These are phyloP conservation scores for Mactromeris polynyma DNA, from an alignment of 2,888 invertebrate species.

Conservation along the genomic window DNA sequence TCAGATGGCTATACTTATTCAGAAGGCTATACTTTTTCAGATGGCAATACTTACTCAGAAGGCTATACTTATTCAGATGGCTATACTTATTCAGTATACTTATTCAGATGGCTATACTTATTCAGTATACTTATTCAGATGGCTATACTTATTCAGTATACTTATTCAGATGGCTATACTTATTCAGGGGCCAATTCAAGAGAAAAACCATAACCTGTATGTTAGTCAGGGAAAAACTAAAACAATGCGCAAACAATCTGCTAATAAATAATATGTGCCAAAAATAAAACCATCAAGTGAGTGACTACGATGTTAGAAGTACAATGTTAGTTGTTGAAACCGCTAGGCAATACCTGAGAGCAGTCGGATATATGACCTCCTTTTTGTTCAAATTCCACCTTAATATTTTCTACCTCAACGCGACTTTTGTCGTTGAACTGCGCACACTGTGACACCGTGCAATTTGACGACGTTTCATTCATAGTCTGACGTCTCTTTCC, in stretches of 20 bases:
- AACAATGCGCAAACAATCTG: neutral
- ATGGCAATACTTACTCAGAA: too few relatives aligned
- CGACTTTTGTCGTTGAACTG: constrained; percentile 67
- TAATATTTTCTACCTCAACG: constrained; percentile 78
- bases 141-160: too few relatives aligned
- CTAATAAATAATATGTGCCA: neutral
- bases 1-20: too few relatives aligned
- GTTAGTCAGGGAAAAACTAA: neutral
- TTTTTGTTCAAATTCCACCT: constrained; percentile 77
- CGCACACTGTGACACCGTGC: constrained; percentile 71
- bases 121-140: too few relatives aligned
- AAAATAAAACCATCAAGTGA: neutral
- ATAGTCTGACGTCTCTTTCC: constrained; percentile 71
- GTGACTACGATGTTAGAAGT: constrained; percentile 24
- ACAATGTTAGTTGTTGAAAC: constrained; percentile 47
- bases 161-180: too few relatives aligned
- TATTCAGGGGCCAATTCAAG: too few relatives aligned
- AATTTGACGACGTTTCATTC: constrained; percentile 69
- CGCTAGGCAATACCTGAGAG: constrained; percentile 72
- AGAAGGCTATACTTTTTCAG: too few relatives aligned
- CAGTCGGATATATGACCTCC: constrained; percentile 74
- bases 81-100: too few relatives aligned
- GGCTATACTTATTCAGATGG: too few relatives aligned
- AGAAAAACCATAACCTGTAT: neutral
- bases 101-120: too few relatives aligned